These are phyloP conservation scores for Lasius fuliginosus DNA, from an alignment of 2,888 invertebrate species.

Conservation along the genomic window DNA sequence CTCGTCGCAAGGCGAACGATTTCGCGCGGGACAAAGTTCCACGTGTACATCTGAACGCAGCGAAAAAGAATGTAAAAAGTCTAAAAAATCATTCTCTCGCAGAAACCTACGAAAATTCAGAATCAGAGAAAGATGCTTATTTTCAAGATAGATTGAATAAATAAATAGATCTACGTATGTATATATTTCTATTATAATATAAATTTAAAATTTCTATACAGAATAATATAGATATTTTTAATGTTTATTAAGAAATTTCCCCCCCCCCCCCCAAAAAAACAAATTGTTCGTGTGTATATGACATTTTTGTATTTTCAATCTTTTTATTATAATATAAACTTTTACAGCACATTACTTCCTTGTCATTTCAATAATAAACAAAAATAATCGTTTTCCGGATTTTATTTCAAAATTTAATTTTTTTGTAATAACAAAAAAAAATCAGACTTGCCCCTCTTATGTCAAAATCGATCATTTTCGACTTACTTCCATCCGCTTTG, in stretches of 20 bases:
- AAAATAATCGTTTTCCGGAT: not conserved
- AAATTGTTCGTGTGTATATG: not conserved
- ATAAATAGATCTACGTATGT: not conserved
- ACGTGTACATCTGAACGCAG: not conserved
- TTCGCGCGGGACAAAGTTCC: not conserved
- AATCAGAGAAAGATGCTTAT: not conserved
- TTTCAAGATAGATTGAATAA: not conserved
- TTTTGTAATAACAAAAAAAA: not conserved
- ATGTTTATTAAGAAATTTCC: not conserved
- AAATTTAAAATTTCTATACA: not conserved
- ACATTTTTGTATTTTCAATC: not conserved
- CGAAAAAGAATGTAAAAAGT: not conserved
- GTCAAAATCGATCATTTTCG: not conserved
- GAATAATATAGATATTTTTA: not conserved
- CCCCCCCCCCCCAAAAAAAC: not conserved
- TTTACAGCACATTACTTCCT: not conserved
- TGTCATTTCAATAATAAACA: not conserved
- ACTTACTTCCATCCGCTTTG: not conserved
- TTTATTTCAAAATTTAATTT: not conserved
- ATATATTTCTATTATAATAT: not conserved
- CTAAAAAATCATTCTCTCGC: not conserved
- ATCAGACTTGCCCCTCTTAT: not conserved
- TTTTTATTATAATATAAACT: not conserved
- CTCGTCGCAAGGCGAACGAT: not conserved
- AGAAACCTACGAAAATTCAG: not conserved